Conservation (phyloP, 2,888 invertebrate species). For the Amiota communis region DNA sequence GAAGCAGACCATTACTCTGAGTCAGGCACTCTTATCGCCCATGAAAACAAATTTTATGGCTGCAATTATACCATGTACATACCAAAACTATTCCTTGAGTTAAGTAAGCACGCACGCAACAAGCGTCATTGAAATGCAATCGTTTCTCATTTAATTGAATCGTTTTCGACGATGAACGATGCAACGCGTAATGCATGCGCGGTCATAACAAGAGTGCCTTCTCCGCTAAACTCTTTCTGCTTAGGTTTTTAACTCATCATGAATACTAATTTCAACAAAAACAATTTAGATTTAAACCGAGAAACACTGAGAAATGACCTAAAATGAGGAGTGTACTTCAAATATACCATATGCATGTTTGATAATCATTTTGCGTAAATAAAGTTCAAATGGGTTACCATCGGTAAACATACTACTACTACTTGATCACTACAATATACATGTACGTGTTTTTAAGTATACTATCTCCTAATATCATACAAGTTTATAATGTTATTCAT, state of each 20-base stretch:
- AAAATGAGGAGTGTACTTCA: slow-evolving; percentile 1
- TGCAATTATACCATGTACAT: slow-evolving; percentile 38
- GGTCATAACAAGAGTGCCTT: background rate
- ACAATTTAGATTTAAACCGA: background rate
- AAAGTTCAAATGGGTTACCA: background rate
- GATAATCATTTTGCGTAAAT: background rate
- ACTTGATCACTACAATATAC: too few species aligned
- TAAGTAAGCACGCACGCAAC: slow-evolving; percentile 1
- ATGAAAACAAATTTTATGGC: slow-evolving; percentile 66
- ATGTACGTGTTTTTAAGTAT: too few species aligned
- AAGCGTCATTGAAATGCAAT: slow-evolving; percentile 14
- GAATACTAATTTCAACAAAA: slow-evolving; percentile 10
- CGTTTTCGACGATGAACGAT: background rate
- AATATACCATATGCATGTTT: background rate
- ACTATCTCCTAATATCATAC: background rate
- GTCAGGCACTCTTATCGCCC: slow-evolving; percentile 61
- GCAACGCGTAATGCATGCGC: background rate
- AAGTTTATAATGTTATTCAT: background rate
- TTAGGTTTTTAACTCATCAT: background rate
- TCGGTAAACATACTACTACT: background rate
- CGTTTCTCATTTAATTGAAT: slow-evolving; percentile 21
- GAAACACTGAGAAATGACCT: background rate
- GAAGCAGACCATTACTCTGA: slow-evolving; percentile 7
- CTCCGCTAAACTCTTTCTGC: too few species aligned
- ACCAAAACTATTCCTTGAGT: background rate